These are phyloP conservation scores for Oryzias melastigma DNA, from an alignment of 2,113 vertebrate genomes.

Conservation along the genomic window DNA sequence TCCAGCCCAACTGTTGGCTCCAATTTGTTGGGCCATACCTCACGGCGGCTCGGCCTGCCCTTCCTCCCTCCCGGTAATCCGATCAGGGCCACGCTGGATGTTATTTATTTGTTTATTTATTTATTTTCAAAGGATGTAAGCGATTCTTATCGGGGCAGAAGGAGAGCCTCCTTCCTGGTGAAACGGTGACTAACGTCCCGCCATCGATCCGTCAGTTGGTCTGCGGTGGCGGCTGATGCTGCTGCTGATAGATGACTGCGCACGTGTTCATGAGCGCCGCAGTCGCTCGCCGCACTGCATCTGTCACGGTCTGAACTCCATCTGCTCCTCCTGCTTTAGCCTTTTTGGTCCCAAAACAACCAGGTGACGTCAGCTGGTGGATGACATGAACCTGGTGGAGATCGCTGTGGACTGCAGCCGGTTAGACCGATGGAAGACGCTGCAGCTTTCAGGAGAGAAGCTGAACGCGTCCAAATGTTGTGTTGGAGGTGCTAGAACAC, in stretches of 20 bases:
- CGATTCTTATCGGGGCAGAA: slow-evolving; percentile 72
- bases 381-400: too few species aligned
- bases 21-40: slow-evolving; percentile 74
- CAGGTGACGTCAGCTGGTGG: too few species aligned
- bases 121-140: slow-evolving; percentile 74
- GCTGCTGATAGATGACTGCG: slow-evolving; percentile 55
- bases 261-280: slow-evolving; percentile 16
- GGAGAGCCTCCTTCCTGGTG: slow-evolving; percentile 69
- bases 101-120: slow-evolving; percentile 83
- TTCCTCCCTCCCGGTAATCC: slow-evolving; percentile 71
- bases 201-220: slow-evolving; percentile 67
- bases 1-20: slow-evolving; percentile 68
- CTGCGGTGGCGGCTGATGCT: slow-evolving; percentile 58
- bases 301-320: neutral
- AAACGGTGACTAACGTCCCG: slow-evolving; percentile 73
- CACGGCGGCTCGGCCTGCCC: slow-evolving; percentile 62
- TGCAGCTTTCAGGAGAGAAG: too few species aligned
- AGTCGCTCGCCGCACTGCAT: slow-evolving; percentile 20
- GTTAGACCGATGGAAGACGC: too few species aligned
- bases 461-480: too few species aligned
- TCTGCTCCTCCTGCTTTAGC: neutral
- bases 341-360: neutral
- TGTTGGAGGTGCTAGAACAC: too few species aligned
- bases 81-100: slow-evolving; percentile 71
- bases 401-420: too few species aligned